These are phyloP conservation scores for Gymnobelideus leadbeateri DNA, from an alignment of 2,113 vertebrate genomes.

Conservation along the genomic window DNA sequence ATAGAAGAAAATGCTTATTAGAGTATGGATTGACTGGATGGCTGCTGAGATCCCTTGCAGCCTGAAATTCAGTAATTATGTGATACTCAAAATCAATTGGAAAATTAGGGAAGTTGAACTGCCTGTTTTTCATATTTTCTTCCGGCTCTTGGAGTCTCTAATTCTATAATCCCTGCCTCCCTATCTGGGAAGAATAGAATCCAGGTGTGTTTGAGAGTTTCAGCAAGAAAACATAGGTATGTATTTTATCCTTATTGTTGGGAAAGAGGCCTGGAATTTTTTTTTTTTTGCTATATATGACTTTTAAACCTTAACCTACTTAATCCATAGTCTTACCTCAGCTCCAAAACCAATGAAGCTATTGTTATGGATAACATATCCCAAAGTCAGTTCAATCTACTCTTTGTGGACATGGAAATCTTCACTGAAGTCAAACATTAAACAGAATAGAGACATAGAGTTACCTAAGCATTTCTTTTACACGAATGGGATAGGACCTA, in stretches of 20 bases:
- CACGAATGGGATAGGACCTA: not conserved
- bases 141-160: not conserved
- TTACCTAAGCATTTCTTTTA: not conserved
- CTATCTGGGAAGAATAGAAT: not conserved
- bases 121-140: not conserved
- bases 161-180: not conserved
- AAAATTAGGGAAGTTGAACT: not conserved
- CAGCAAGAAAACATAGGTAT: not conserved
- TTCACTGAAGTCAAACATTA: not conserved
- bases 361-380: not conserved
- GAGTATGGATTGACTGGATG: not conserved
- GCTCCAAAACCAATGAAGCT: not conserved
- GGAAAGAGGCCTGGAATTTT: not conserved
- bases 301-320: not conserved
- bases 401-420: constrained; percentile 22
- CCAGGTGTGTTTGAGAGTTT: not conserved
- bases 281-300: not conserved
- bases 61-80: not conserved
- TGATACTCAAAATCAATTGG: not conserved
- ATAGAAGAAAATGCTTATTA: not conserved
- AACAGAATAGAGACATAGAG: constrained; percentile 4
- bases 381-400: constrained; percentile 34
- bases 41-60: not conserved
- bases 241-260: not conserved
- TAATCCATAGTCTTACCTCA: not conserved